Percentiles rank a stretch among this genome's conserved stretches.
Conservation (phyloP, 2,888 invertebrate genomes). For the Thymelicus sylvestris region DNA sequence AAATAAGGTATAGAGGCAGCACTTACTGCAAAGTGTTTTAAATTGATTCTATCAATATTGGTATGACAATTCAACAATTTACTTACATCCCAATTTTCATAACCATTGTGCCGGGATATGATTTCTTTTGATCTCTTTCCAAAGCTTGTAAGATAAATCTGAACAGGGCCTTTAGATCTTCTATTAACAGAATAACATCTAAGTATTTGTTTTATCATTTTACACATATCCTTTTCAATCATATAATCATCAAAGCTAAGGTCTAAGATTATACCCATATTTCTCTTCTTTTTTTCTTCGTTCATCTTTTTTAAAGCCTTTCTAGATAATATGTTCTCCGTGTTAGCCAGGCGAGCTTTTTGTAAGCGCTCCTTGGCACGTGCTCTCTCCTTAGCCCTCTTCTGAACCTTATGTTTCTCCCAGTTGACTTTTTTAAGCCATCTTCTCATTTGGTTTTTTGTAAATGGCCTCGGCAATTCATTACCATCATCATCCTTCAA, state of each 20-base stretch:
- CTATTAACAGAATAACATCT: conserved; percentile 96
- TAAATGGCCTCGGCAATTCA: conserved; percentile 76
- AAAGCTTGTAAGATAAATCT: conserved; percentile 93
- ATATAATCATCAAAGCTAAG: conserved; percentile 96
- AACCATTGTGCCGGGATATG: conserved; percentile 93
- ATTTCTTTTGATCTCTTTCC: conserved; percentile 89
- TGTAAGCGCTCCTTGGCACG: conserved; percentile 88
- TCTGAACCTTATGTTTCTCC: conserved; percentile 88
- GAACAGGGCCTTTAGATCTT: conserved; percentile 90
- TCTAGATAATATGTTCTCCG: conserved; percentile 90
- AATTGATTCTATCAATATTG: not conserved
- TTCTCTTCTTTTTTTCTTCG: conserved; percentile 88
- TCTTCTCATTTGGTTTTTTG: conserved; percentile 88
- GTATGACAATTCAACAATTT: not conserved
- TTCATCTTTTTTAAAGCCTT: conserved; percentile 91
- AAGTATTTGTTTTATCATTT: conserved; percentile 95
- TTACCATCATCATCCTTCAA: conserved; percentile 75
- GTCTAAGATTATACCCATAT: conserved; percentile 92
- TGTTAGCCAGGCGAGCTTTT: conserved; percentile 88
- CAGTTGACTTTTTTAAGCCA: conserved; percentile 89
- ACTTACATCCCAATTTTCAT: conserved; percentile 96
- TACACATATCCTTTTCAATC: conserved; percentile 94
- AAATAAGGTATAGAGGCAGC: too few relatives aligned
- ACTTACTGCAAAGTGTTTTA: too few relatives aligned
- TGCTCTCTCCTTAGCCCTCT: conserved; percentile 89